Conservation (phyloP, 2,113 vertebrate genomes). For the Tympanuchus pallidicinctus region DNA sequence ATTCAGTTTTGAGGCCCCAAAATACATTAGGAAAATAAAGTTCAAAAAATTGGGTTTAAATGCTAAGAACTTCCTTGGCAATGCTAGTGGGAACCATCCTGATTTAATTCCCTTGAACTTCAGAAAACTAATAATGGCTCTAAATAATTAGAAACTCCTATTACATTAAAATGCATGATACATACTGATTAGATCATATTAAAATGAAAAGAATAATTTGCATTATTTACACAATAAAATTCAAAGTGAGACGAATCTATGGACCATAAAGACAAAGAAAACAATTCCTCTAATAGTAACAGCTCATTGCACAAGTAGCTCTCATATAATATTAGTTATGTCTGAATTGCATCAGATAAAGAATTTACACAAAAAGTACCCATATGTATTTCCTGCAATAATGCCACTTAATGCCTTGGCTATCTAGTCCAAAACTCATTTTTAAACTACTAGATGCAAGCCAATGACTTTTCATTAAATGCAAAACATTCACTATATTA, state of each 20-base stretch:
- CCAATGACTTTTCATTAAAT: slow-evolving; percentile 52
- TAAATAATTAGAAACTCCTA: slow-evolving; percentile 64
- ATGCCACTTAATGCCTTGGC: slow-evolving; percentile 24
- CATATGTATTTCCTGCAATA: not conserved
- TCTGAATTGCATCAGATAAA: slow-evolving; percentile 41
- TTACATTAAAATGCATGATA: slow-evolving; percentile 57
- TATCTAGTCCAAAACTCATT: slow-evolving; percentile 38
- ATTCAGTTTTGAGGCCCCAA: not conserved
- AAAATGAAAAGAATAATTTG: slow-evolving; percentile 54
- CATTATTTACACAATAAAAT: slow-evolving; percentile 42
- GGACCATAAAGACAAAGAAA: slow-evolving; percentile 61
- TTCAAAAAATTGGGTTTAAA: not conserved
- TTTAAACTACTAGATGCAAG: slow-evolving; percentile 31
- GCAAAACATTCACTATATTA: slow-evolving; percentile 40
- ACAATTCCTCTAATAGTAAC: slow-evolving; percentile 38
- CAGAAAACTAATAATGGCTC: slow-evolving; percentile 31
- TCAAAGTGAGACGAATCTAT: slow-evolving; percentile 24
- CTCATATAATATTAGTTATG: slow-evolving; percentile 37
- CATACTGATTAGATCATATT: slow-evolving; percentile 61
- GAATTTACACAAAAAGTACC: not conserved
- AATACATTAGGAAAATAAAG: not conserved
- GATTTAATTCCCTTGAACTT: slow-evolving; percentile 38
- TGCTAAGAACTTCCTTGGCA: not conserved
- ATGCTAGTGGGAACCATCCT: not conserved
- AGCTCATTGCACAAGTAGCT: slow-evolving; percentile 39